phyloP scores from a whole-genome alignment of 2,888 invertebrate species.

The Calliopum simillimum region DNA sequence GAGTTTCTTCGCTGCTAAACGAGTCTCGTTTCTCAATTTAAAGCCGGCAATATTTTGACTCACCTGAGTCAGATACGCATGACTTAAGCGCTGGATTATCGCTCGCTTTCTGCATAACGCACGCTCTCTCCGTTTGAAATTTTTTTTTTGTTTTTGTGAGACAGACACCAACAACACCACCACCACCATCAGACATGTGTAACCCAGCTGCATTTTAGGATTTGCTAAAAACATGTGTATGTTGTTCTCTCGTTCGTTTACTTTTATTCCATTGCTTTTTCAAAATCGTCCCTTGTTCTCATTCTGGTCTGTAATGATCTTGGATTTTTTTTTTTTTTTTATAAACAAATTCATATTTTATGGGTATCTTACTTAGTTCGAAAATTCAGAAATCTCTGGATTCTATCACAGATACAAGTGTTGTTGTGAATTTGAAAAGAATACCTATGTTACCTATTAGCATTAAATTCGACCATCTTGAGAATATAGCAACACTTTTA shows the following conservation, averaged over 20 bases:
- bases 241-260: constrained; percentile 1
- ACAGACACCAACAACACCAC: not conserved
- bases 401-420: no score
- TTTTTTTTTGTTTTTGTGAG: not conserved
- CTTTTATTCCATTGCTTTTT: constrained; percentile 19
- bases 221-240: constrained; percentile 30
- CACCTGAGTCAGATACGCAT: not conserved
- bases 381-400: no score
- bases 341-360: no score
- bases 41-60: not conserved
- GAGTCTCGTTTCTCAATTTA: constrained; percentile 31
- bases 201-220: constrained; percentile 54
- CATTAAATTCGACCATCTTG: no score
- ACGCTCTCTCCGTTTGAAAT: not conserved
- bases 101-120: not conserved
- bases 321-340: no score
- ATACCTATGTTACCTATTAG: no score
- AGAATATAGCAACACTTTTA: no score
- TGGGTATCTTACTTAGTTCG: no score
- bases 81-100: not conserved
- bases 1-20: constrained; percentile 2
- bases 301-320: no score
- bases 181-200: constrained; percentile 49
- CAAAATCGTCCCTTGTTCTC: no score
- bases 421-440: no score